Conservation (phyloP, 2,113 vertebrate species). For the Tenrec ecaudatus region DNA sequence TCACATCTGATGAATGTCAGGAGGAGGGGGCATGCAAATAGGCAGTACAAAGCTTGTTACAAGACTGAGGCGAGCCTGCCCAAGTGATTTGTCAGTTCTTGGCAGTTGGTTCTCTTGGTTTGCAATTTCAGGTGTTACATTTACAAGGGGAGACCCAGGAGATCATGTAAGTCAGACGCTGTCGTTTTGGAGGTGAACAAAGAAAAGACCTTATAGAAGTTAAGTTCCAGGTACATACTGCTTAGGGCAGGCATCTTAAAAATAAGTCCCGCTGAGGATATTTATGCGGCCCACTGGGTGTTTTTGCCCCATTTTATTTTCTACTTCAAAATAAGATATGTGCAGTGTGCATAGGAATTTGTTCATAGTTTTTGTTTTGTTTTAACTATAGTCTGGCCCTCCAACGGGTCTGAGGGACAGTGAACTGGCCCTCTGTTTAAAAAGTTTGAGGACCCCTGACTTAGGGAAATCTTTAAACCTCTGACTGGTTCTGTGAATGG, state of each 20-base stretch:
- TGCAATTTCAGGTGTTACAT: not conserved
- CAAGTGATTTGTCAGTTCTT: not conserved
- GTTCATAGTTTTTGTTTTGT: no score
- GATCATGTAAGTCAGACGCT: not conserved
- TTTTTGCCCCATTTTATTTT: no score
- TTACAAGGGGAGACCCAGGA: not conserved
- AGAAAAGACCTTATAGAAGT: not conserved
- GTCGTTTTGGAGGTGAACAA: not conserved
- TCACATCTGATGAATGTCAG: not conserved
- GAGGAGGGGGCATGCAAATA: fast-evolving
- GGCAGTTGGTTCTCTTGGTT: not conserved
- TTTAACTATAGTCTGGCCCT: no score
- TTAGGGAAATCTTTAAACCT: not conserved
- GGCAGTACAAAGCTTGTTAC: not conserved
- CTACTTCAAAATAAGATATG: no score
- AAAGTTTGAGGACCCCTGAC: no score
- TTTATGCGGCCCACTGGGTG: no score
- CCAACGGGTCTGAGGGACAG: no score
- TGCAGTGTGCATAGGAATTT: no score
- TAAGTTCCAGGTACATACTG: not conserved
- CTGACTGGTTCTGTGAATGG: not conserved
- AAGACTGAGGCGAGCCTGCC: not conserved
- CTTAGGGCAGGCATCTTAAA: no score
- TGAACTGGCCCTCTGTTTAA: no score
- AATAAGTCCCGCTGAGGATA: no score